Evolutionary conservation across 2,797 vertebrate species (phyloP).

Genomic region (Hypotaenidia okinawae): DNA sequence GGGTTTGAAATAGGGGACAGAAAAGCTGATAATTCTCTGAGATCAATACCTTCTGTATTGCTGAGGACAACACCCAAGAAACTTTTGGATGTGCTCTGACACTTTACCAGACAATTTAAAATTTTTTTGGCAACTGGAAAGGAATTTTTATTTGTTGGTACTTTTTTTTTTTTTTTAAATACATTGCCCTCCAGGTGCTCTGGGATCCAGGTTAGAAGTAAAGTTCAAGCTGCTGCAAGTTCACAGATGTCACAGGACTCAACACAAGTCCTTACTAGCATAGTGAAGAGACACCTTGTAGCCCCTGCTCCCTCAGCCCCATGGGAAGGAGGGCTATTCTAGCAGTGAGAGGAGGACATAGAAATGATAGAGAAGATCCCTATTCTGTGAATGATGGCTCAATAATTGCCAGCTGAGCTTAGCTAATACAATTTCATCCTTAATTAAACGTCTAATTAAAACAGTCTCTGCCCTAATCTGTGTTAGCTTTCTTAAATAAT

Average conservation of each 20-base stretch:
- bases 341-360: neutral
- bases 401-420: neutral
- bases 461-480: neutral
- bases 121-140: neutral
- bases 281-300: rapidly evolving
- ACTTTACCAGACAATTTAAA: neutral
- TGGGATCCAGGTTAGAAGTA: neutral
- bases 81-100: neutral
- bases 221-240: conserved; percentile 19
- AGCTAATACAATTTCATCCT: neutral
- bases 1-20: neutral
- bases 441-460: neutral
- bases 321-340: neutral
- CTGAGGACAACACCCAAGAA: neutral
- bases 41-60: neutral
- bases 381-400: neutral
- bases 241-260: neutral
- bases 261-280: neutral
- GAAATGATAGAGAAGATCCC: neutral
- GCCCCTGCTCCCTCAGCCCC: neutral
- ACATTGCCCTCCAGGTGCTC: neutral
- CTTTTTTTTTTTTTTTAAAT: neutral
- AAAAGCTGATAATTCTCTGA: neutral
- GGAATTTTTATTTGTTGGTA: neutral
- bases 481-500: neutral